Base-by-base conservation (phyloP, 2,113 vertebrate species). In the Panurus biarmicus region DNA sequence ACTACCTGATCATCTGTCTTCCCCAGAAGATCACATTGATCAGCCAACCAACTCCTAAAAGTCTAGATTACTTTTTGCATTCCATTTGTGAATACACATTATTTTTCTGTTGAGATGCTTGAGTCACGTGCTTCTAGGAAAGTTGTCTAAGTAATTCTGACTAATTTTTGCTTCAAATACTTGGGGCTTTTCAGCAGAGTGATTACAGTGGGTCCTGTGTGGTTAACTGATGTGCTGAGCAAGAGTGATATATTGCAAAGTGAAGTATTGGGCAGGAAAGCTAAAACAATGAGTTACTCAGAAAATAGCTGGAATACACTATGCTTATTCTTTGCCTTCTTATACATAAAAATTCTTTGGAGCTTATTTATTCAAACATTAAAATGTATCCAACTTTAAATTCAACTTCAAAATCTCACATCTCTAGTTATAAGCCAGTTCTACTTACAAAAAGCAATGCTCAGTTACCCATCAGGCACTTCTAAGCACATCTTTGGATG, bases 401-500 rank as follows among this genome's bases (percentile, higher is more conserved):
- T 22, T 86, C 1, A 0, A 74, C 53, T 89, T 93, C 60, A 89
- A 82, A 91, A 93, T 83, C 75, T 81, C 85, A 57, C 40, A 45
- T 94, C 72, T 91, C 75, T 60, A 69, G 70, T 86, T 85, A 70
- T 53, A 74, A 66, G 61, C 35, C 87, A 69, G 53, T 38, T 79
- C 38, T 12, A 20, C 53, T 85, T 61, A 86, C 74, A 74, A 40
- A 81, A 91, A 86, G 78, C 95, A 97, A 95, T 10, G 56, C 86
- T 96, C 53, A 10, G 95, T 97, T 96, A 90, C 15, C 53, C 85
- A 71, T 94, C 96, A 97, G 97, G 95, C 94, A 94, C 96, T 97
- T 98, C 94, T 96, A 96, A 97, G 96, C 85, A 94, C 94, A 96
- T 97, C 97, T 97, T 98, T 56, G 78, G 90, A 85, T 91, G 90